phyloP scores from a whole-genome alignment of 2,797 vertebrate genomes.

The Gymnothorax reevesii region DNA sequence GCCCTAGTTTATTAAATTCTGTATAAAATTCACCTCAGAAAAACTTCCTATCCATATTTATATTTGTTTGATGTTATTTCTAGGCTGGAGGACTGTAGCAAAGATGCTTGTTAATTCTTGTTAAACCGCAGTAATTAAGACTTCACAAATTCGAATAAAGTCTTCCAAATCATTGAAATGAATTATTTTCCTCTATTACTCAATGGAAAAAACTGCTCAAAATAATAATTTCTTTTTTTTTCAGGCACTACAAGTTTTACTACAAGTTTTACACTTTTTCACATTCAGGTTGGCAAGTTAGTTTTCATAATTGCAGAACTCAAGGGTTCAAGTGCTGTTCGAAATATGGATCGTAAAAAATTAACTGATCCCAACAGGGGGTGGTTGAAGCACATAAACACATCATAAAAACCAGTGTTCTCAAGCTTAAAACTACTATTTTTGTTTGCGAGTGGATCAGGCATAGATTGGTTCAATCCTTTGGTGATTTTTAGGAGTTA shows the following conservation, averaged over 20 bases:
- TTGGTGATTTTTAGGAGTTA: no score
- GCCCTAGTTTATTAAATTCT: slow-evolving; percentile 11
- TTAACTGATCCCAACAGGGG: no score
- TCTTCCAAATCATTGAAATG: not conserved
- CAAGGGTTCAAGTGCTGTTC: no score
- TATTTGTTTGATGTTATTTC: not conserved
- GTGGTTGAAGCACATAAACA: no score
- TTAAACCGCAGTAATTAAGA: slow-evolving; percentile 11
- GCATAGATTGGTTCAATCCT: no score
- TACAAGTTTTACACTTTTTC: not conserved
- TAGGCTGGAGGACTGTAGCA: not conserved
- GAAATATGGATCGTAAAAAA: no score
- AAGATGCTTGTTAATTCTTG: not conserved
- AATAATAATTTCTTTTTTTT: not conserved
- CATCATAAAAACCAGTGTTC: no score
- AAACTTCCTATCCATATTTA: slow-evolving; percentile 12
- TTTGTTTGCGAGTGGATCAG: no score
- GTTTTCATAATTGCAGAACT: not conserved
- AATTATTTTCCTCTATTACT: not conserved
- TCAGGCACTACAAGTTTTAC: not conserved
- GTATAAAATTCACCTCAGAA: not conserved
- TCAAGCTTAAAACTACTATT: no score
- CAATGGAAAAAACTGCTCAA: not conserved
- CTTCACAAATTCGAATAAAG: not conserved
- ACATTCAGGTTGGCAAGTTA: not conserved